A percentile compares a stretch with the other conserved stretches of the same genome.
These are phyloP conservation scores for Oscheius sp. DNA, from an alignment of 2,888 invertebrate species.

Conservation along the genomic window DNA sequence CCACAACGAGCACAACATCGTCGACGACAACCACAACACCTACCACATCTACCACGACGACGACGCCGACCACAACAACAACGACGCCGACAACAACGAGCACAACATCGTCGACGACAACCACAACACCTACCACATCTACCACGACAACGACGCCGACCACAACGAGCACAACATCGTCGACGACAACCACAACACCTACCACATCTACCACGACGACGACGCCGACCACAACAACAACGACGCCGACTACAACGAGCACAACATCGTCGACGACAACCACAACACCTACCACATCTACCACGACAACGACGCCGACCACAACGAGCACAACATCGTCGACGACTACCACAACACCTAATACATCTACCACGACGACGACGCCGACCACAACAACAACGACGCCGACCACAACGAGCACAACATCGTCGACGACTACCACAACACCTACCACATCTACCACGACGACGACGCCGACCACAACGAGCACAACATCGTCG, in stretches of 20 bases:
- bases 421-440: slow-evolving; percentile 1
- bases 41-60: neutral
- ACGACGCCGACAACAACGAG: neutral
- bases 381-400: neutral
- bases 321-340: neutral
- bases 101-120: neutral
- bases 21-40: neutral
- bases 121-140: neutral
- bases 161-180: neutral
- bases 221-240: neutral
- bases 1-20: neutral
- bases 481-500: neutral
- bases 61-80: neutral
- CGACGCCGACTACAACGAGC: neutral
- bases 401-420: neutral
- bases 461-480: neutral
- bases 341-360: too few relatives aligned
- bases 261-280: neutral
- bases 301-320: neutral
- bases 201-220: slow-evolving; percentile 5
- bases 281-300: neutral
- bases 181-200: neutral
- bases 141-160: neutral
- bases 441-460: neutral
- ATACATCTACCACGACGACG: neutral